Base-by-base conservation (phyloP, 2,113 vertebrate genomes). In the Rhipidura dahli region DNA sequence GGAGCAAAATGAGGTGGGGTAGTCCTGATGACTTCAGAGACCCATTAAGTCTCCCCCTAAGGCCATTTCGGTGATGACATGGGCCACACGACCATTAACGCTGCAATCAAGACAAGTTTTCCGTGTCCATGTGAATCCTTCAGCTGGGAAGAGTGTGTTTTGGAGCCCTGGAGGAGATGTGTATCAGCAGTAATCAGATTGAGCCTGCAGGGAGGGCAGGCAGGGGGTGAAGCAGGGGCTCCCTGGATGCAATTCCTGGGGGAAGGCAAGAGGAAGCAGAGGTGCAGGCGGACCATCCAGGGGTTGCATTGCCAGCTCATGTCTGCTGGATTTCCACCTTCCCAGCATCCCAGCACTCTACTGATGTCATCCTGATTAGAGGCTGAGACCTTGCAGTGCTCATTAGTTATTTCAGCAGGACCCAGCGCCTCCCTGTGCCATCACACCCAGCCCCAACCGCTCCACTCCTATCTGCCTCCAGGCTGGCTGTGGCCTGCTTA, bases 1-100 rank as follows among this genome's bases (percentile, higher is more conserved):
- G 97, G 97, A 96, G 95, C 94, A 97, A 96, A 94, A 93, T 98
- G 97, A 97, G 97, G 98, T 98, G 97, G 98, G 98, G 95, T 94
- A 97, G 95, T 96, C 94, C 97, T 98, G 98, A 98, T 98, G 98
- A 98, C 98, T 97, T 95, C 96, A 91, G 97, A 98, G 97, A 93
- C 97, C 97, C 98, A 98, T 98, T 98, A 98, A 75, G 87, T 94
- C 92, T 90, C 75, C 94, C 97, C 98, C 97, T 95, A 95, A 97
- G 97, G 98, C 97, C 95, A 96, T 97, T 96, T 94, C 35, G 7
- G 95, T 96, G 93, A 96, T 94, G 96, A 96, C 68, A 90, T 87
- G 97, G 97, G 96, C 97, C 97, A 79, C 97, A 89, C 81, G 71
- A 93, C 96, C 97, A 93, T 97, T 96, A 95, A 96, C 8, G 83